Base-by-base conservation (phyloP, 2,888 invertebrate genomes). In the Agrotis puta region DNA sequence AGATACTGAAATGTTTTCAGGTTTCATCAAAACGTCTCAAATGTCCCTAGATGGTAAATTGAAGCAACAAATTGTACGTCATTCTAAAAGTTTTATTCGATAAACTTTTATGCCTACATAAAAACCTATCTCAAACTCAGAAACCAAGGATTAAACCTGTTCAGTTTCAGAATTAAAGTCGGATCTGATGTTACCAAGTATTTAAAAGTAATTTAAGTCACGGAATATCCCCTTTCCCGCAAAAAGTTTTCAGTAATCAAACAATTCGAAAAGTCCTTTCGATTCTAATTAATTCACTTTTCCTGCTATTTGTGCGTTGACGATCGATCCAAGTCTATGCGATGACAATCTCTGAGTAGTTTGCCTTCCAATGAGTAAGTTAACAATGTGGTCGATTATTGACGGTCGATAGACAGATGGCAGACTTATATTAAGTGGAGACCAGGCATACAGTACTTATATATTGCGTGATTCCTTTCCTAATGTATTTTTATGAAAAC, bases 151-250 rank as follows among this genome's bases (percentile, higher is more conserved):
- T 24, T 22, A 51, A 48, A 51, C 33, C 13, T 9, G 6, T 58
- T 70, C 16, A 16, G 4, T 22, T 33, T 18, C 27, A 50, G 7
- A 57, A 50, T 51, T 67, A 7, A 56, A 61, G 16, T 51, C 6
- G 18, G 33, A n/a, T 20, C 11, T 20, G 13, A 63, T 16, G 14
- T 53, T 39, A 0, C 48, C 64, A 54, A 33, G 53, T 77, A 51
- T 64, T 57, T 18, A 51, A 47, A 77, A 77, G 56, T 62, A 58
- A 64, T 75, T 61, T 51, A 65, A 77, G 43, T 71, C 48, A 53
- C 24, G 20, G 18, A 53, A 43, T 62, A 24, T 22, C n/a, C 51
- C 45, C 45, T 51, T 70, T 24, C 20, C 3, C 22, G 2, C 50
- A 27, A 58, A 63, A 62, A 65, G 43, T 71, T 77, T 51, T 50